Percentiles rank a stretch among this genome's conserved stretches.
Evolutionary conservation across 2,797 vertebrate genomes (phyloP).

Genomic region (Adelosebastes latens): DNA sequence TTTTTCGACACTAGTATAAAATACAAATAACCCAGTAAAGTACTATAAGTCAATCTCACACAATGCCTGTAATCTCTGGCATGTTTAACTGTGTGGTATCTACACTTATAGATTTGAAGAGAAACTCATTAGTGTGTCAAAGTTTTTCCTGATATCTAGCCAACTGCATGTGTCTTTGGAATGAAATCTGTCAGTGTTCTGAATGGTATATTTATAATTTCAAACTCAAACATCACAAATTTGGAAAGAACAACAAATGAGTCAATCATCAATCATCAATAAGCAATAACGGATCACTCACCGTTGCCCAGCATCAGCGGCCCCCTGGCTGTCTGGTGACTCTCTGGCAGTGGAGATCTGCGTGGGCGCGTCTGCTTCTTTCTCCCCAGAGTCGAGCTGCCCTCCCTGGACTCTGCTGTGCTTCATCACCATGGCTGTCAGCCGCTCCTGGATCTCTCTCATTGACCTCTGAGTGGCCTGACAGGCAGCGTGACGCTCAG

Average conservation of each 20-base stretch:
- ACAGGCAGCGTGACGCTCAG: conserved; percentile 84
- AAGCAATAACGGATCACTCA: conserved; percentile 61
- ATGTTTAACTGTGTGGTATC: no score
- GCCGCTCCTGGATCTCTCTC: conserved; percentile 84
- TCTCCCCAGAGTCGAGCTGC: conserved; percentile 2
- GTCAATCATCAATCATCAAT: not conserved
- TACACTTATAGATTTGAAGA: no score
- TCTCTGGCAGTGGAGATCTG: conserved; percentile 16
- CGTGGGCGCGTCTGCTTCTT: not conserved
- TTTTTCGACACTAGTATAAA: no score
- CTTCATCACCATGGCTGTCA: conserved; percentile 86
- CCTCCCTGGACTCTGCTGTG: conserved; percentile 77
- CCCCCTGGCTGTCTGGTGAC: conserved; percentile 5
- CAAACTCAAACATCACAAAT: not conserved
- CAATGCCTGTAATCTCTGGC: no score
- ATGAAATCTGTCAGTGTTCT: not conserved
- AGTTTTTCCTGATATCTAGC: no score
- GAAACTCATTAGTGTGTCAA: no score
- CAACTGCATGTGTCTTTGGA: no score
- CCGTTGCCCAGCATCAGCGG: conserved; percentile 31
- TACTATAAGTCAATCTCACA: no score
- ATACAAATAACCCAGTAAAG: no score
- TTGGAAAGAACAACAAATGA: not conserved
- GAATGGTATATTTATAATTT: not conserved
- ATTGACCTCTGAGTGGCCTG: conserved; percentile 85